phyloP scores from a whole-genome alignment of 2,888 invertebrate species.

The Rhorus exstirpatorius region DNA sequence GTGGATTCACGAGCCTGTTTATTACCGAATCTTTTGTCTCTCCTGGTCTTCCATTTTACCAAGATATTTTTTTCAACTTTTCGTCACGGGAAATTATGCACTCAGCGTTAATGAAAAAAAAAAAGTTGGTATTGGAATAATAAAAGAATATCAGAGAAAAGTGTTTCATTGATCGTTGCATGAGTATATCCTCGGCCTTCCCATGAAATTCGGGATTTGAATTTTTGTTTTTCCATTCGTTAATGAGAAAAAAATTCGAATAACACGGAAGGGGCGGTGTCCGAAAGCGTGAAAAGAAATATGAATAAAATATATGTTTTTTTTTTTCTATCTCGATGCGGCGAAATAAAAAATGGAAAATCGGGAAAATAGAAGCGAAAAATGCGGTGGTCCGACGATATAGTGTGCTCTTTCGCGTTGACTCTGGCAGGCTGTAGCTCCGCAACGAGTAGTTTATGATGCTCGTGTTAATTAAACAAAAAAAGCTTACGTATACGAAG shows the following conservation, averaged over 20 bases:
- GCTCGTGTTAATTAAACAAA: constrained; percentile 82
- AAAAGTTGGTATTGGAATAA: not conserved
- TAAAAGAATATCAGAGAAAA: no score
- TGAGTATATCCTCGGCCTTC: no score
- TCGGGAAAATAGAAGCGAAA: constrained; percentile 16
- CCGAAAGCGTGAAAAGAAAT: constrained; percentile 24
- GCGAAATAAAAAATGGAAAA: constrained; percentile 1
- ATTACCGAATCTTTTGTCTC: constrained; percentile 7
- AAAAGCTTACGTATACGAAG: constrained; percentile 79
- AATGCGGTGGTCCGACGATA: not conserved
- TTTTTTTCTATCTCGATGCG: constrained; percentile 1
- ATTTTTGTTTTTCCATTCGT: no score
- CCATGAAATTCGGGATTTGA: no score
- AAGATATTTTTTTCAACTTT: not conserved
- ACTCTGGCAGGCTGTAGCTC: constrained; percentile 12
- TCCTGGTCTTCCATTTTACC: not conserved
- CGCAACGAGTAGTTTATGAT: constrained; percentile 73
- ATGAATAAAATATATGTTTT: constrained; percentile 53
- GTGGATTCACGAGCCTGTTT: constrained; percentile 24
- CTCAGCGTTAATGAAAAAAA: not conserved
- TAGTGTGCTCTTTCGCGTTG: constrained; percentile 12
- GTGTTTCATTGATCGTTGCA: no score
- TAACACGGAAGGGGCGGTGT: constrained; percentile 24
- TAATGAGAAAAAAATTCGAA: not conserved
- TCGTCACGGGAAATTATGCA: not conserved